Evolutionary conservation across 1,140 invertebrate genomes (phyloP).

Genomic region (Acromyrmex heyeri): DNA sequence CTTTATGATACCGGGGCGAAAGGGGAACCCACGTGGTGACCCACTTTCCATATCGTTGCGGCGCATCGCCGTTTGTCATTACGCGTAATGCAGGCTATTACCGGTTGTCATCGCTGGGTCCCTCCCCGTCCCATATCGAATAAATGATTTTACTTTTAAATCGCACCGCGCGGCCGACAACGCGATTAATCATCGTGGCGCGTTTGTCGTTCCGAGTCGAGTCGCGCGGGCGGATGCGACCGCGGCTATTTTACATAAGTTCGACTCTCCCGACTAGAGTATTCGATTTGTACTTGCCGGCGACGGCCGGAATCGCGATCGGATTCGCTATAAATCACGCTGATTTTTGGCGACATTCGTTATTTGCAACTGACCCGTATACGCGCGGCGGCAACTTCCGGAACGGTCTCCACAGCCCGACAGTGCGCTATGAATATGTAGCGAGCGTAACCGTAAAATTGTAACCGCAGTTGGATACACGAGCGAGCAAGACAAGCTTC

Average conservation of each 20-base stretch:
- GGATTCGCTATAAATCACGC: constrained; percentile 50
- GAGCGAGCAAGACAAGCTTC: constrained; percentile 10
- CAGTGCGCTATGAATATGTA: constrained; percentile 50
- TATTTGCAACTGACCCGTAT: constrained; percentile 61
- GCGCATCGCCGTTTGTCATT: constrained; percentile 62
- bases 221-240: not conserved
- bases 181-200: constrained; percentile 57
- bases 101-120: constrained; percentile 52
- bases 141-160: constrained; percentile 65
- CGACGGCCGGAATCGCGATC: constrained; percentile 48
- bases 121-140: constrained; percentile 18
- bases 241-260: constrained; percentile 54
- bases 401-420: not conserved
- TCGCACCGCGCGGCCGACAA: constrained; percentile 12
- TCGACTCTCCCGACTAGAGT: constrained; percentile 6
- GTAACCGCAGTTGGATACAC: constrained; percentile 29
- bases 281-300: constrained; percentile 55
- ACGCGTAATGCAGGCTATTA: constrained; percentile 62
- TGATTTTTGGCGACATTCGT: constrained; percentile 61
- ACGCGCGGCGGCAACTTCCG: constrained; percentile 32
- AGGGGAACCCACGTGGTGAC: constrained; percentile 35
- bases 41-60: constrained; percentile 64
- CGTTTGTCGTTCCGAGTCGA: constrained; percentile 10
- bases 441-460: constrained; percentile 57
- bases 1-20: constrained; percentile 60